These are phyloP conservation scores for Leucoraja ocellata DNA, from an alignment of 2,797 vertebrate genomes.

Conservation along the genomic window DNA sequence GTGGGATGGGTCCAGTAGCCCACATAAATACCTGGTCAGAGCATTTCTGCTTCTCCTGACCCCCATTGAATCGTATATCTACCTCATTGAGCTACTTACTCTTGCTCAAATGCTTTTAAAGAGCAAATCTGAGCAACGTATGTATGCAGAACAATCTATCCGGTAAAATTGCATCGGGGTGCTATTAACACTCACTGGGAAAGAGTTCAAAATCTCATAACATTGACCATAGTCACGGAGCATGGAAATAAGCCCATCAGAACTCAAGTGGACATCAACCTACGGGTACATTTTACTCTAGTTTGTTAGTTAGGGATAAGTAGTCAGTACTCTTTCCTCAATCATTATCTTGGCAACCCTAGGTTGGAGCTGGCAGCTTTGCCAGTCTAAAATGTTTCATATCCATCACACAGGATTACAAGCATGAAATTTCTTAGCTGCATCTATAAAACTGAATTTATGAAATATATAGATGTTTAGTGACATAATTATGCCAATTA, in stretches of 20 bases:
- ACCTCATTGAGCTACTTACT: neutral
- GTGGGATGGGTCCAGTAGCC: neutral
- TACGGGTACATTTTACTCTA: too few relatives aligned
- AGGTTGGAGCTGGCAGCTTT: neutral
- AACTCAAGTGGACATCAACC: too few relatives aligned
- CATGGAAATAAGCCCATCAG: too few relatives aligned
- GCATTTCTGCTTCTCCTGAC: neutral
- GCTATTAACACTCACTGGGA: too few relatives aligned
- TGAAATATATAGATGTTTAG: neutral
- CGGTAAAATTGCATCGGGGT: neutral
- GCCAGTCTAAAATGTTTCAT: neutral
- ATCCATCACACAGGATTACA: neutral
- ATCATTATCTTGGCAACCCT: neutral
- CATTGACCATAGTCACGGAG: neutral
- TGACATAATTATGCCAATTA: neutral
- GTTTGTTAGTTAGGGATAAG: too few relatives aligned
- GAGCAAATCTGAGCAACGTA: neutral
- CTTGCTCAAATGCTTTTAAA: neutral
- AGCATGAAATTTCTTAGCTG: neutral
- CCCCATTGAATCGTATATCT: neutral
- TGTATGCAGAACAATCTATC: neutral
- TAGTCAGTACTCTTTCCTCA: neutral
- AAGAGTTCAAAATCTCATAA: neutral
- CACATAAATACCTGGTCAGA: neutral
- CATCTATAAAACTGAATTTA: neutral